phyloP scores from a whole-genome alignment of 2,888 invertebrate species.

The Bellardia bayeri region DNA sequence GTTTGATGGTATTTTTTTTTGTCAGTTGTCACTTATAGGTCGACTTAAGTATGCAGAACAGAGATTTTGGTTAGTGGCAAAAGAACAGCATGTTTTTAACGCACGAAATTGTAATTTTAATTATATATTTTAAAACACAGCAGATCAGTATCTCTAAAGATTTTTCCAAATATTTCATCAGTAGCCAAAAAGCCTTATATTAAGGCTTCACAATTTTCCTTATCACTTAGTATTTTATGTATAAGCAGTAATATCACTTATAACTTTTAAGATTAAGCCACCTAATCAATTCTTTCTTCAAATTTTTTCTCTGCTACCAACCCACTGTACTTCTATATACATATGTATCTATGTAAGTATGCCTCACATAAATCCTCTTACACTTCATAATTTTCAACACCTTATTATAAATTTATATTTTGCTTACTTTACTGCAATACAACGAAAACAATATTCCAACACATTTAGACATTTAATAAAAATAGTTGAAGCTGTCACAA shows the following conservation, averaged over 20 bases:
- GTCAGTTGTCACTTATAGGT: slow-evolving; percentile 37
- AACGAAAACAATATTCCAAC: neutral
- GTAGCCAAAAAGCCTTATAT: too few species aligned
- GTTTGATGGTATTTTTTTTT: slow-evolving; percentile 50
- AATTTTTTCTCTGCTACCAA: neutral
- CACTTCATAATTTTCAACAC: slow-evolving; percentile 32
- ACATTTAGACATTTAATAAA: slow-evolving; percentile 6
- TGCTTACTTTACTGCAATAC: neutral
- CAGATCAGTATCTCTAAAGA: too few species aligned
- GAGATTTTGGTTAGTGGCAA: neutral
- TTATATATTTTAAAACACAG: too few species aligned
- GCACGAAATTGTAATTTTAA: too few species aligned
- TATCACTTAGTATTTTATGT: too few species aligned
- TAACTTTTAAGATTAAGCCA: too few species aligned
- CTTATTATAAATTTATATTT: slow-evolving; percentile 4
- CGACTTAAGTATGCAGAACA: slow-evolving; percentile 10
- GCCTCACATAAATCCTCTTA: neutral
- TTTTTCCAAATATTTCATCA: too few species aligned
- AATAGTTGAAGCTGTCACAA: slow-evolving; percentile 43
- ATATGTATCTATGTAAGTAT: too few species aligned
- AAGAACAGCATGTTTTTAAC: neutral
- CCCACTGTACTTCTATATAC: neutral
- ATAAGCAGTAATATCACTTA: too few species aligned
- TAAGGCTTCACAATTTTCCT: too few species aligned
- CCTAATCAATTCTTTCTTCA: neutral